These are phyloP conservation scores for Ovis canadensis DNA, from an alignment of 2,113 vertebrate species.

Conservation along the genomic window DNA sequence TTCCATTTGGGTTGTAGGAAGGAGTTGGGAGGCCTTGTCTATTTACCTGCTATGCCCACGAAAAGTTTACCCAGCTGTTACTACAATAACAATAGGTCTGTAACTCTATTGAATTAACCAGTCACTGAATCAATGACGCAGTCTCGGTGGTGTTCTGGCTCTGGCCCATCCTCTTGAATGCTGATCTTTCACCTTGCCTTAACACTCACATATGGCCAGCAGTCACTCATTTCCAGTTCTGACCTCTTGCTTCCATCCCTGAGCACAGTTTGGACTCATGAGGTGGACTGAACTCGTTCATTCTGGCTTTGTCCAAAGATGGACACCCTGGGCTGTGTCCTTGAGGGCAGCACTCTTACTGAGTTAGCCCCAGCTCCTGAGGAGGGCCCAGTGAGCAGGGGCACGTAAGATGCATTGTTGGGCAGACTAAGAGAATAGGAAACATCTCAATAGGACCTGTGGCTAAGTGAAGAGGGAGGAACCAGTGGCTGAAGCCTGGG, in stretches of 20 bases:
- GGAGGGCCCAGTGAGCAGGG: neutral
- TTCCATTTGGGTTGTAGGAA: neutral
- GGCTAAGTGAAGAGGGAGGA: neutral
- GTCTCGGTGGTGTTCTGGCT: neutral
- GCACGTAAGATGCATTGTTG: neutral
- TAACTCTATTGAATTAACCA: neutral
- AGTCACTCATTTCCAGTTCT: neutral
- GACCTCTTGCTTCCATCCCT: neutral
- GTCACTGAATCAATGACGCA: neutral
- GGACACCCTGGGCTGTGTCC: neutral
- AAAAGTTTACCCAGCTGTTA: neutral
- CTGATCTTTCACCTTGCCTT: neutral
- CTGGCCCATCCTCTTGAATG: neutral
- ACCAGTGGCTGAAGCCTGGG: neutral
- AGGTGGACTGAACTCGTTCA: neutral
- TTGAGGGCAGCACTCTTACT: neutral
- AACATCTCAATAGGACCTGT: neutral
- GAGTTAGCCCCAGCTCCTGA: neutral
- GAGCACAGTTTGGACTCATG: neutral
- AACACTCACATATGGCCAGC: neutral
- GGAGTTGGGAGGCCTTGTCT: neutral
- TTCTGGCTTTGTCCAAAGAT: neutral
- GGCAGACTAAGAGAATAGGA: neutral
- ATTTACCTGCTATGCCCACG: neutral
- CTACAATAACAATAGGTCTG: neutral